Percentiles rank a stretch among this genome's conserved stretches.
phyloP scores from a whole-genome alignment of 2,888 invertebrate species.

The Phalera bucephala region DNA sequence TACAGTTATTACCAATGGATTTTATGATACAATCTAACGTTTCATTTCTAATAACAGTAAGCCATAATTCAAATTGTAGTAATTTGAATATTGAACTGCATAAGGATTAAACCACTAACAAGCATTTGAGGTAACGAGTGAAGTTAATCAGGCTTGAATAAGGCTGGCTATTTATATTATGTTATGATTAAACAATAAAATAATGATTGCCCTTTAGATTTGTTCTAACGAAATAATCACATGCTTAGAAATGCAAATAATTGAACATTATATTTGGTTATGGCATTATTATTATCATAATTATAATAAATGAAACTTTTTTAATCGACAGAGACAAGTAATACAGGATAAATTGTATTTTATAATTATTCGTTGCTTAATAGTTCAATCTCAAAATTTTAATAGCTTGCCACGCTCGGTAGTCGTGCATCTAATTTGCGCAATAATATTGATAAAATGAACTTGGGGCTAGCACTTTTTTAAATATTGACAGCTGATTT shows the following conservation, averaged over 20 bases:
- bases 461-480: slow-evolving; percentile 21
- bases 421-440: slow-evolving; percentile 20
- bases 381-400: slow-evolving; percentile 1
- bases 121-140: slow-evolving; percentile 15
- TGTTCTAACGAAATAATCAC: no score
- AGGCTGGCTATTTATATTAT: no score
- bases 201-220: no score
- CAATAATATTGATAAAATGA: slow-evolving; percentile 32
- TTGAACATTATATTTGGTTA: no score
- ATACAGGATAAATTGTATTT: no score
- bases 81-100: slow-evolving; percentile 11
- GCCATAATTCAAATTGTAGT: slow-evolving; percentile 16
- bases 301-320: no score
- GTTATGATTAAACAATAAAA: no score
- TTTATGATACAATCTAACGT: not conserved
- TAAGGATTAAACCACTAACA: slow-evolving; percentile 10
- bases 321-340: no score
- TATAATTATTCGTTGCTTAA: no score
- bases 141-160: slow-evolving; percentile 19
- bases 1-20: not conserved
- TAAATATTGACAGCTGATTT: slow-evolving; percentile 52
- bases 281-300: no score
- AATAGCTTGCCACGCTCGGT: slow-evolving; percentile 14
- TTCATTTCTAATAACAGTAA: not conserved
- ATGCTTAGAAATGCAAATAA: no score